phyloP scores from a whole-genome alignment of 2,113 vertebrate species.

The Hemiprocne comata region DNA sequence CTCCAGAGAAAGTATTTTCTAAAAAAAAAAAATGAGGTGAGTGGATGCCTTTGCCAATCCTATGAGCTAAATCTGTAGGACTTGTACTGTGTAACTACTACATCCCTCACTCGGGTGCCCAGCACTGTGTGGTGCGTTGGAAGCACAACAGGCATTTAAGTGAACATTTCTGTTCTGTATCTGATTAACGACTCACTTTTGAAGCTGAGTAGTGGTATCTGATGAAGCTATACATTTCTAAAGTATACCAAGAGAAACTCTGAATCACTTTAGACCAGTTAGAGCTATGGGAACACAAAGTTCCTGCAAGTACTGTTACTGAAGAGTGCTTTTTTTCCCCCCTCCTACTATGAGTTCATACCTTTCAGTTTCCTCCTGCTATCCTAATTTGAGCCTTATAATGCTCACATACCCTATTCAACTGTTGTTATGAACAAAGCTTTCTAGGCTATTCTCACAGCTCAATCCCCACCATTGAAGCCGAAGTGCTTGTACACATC shows the following conservation, averaged over 20 bases:
- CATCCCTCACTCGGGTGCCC: accelerated
- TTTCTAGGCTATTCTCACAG: background rate
- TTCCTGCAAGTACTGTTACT: background rate
- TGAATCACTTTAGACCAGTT: background rate
- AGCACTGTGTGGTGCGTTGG: background rate
- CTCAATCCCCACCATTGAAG: background rate
- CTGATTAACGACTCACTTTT: background rate
- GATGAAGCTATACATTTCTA: background rate
- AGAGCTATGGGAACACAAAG: background rate
- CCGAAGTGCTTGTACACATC: background rate
- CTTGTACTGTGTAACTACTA: background rate
- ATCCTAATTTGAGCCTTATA: background rate
- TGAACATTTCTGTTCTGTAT: background rate
- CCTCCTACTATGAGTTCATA: background rate
- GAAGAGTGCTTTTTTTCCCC: background rate
- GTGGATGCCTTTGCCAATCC: background rate
- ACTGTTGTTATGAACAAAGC: background rate
- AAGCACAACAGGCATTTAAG: background rate
- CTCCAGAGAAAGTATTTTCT: background rate
- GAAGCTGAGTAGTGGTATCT: background rate
- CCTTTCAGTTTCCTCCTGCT: background rate
- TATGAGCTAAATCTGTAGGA: background rate
- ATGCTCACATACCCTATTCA: background rate
- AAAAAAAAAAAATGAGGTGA: background rate
- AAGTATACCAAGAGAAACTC: background rate